These are phyloP conservation scores for Mirounga angustirostris DNA, from an alignment of 2,113 vertebrate genomes.

Conservation along the genomic window DNA sequence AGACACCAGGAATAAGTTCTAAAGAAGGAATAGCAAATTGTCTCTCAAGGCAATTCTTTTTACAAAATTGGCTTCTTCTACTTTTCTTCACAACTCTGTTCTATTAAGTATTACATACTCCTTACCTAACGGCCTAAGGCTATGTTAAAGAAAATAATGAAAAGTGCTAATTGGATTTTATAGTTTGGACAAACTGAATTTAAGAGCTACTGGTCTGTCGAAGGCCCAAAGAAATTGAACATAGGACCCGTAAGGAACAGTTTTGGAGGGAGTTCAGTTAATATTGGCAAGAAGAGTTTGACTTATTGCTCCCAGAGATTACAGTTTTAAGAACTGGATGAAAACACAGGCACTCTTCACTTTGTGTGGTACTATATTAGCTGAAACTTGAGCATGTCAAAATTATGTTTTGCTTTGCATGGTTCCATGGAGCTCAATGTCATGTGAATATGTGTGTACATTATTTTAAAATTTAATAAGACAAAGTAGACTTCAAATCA, in stretches of 20 bases:
- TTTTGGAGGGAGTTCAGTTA: background rate
- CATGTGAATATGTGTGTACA: background rate
- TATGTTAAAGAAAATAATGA: background rate
- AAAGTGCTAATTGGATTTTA: background rate
- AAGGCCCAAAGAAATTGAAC: background rate
- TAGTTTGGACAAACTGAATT: background rate
- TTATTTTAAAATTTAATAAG: too few relatives aligned
- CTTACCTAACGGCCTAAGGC: background rate
- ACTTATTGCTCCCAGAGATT: background rate
- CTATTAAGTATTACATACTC: background rate
- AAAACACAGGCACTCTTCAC: background rate
- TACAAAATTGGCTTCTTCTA: background rate
- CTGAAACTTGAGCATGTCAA: background rate
- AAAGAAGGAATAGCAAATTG: background rate
- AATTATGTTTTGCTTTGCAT: background rate
- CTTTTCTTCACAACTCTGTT: background rate
- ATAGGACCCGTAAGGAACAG: background rate
- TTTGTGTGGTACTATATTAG: background rate
- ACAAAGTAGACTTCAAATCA: too few relatives aligned
- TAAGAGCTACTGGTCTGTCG: background rate
- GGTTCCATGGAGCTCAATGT: background rate
- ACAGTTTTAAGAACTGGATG: background rate
- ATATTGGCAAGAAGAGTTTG: background rate
- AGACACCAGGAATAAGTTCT: background rate
- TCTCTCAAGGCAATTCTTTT: background rate